Conservation (phyloP, 2,113 vertebrate genomes). For the Prionailurus bengalensis region DNA sequence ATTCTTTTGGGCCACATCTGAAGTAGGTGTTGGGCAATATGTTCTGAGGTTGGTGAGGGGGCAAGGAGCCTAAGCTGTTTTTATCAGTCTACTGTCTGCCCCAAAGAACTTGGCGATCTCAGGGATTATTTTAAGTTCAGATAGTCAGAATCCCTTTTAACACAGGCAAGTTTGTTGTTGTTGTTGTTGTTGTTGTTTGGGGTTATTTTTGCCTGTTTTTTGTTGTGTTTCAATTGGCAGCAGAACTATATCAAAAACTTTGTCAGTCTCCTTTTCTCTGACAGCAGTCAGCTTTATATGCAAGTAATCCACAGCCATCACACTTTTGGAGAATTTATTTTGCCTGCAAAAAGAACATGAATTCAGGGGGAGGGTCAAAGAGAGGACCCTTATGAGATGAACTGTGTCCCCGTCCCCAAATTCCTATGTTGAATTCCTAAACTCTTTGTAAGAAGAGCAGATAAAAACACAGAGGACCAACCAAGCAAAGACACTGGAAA, state of each 20-base stretch:
- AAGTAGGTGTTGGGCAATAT: background rate
- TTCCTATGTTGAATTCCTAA: constrained; percentile 11
- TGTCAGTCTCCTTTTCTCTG: background rate
- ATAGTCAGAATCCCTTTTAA: background rate
- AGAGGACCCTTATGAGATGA: background rate
- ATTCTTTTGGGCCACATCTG: background rate
- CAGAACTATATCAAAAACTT: background rate
- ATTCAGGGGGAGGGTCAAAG: background rate
- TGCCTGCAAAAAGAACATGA: background rate
- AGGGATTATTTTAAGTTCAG: background rate
- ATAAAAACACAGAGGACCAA: background rate
- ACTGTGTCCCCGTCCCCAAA: background rate
- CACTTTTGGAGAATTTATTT: background rate
- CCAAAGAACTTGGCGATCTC: background rate
- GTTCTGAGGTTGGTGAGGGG: background rate
- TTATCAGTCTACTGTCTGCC: background rate
- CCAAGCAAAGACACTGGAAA: background rate
- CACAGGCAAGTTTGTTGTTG: background rate
- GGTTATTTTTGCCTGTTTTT: background rate
- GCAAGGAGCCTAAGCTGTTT: background rate
- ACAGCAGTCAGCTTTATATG: background rate
- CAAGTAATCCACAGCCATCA: background rate
- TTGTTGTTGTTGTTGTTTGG: background rate
- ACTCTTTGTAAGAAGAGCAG: background rate
- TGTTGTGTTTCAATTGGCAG: background rate